A percentile compares a stretch with the other conserved stretches of the same genome.
Evolutionary conservation across 2,888 invertebrate species (phyloP).

Genomic region (Nomada ferruginata): DNA sequence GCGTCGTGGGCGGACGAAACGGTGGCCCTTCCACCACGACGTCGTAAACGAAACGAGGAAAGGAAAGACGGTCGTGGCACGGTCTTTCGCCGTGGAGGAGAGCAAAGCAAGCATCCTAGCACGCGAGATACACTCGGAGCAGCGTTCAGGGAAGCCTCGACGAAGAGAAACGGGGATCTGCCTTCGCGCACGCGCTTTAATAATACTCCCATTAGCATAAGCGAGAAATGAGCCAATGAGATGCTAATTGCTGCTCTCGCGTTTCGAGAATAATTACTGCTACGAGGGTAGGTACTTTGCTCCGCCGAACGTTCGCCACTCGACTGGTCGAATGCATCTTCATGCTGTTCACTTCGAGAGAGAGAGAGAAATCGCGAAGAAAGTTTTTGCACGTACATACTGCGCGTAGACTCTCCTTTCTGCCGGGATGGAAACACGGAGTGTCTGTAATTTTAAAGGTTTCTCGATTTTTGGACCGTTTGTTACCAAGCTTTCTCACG

Average conservation of each 20-base stretch:
- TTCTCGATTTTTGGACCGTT: background rate
- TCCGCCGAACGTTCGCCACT: conserved; percentile 40
- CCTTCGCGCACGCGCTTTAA: conserved; percentile 73
- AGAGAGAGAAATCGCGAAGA: background rate
- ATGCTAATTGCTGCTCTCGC: conserved; percentile 81
- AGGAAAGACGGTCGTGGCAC: conserved; percentile 46
- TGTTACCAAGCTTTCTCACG: background rate
- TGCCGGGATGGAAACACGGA: background rate
- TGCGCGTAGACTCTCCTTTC: background rate
- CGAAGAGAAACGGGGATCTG: conserved; percentile 56
- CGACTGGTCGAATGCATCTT: conserved; percentile 43
- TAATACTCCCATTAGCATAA: conserved; percentile 81
- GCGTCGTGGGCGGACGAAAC: conserved; percentile 76
- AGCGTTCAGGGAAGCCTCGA: conserved; percentile 14
- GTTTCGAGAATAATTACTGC: conserved; percentile 79
- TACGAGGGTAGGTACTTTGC: conserved; percentile 51
- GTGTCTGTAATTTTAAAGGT: background rate
- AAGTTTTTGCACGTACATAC: background rate
- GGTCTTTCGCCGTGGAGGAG: conserved; percentile 53
- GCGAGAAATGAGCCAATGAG: conserved; percentile 82
- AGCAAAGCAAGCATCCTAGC: conserved; percentile 66
- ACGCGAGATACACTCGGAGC: conserved; percentile 35
- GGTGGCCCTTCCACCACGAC: conserved; percentile 52
- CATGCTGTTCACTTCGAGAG: background rate
- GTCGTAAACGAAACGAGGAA: conserved; percentile 71